Evolutionary conservation across 2,888 invertebrate genomes (phyloP), one percentile per base, ranked within the genome.

Genomic region (Ellobium chinense): DNA sequence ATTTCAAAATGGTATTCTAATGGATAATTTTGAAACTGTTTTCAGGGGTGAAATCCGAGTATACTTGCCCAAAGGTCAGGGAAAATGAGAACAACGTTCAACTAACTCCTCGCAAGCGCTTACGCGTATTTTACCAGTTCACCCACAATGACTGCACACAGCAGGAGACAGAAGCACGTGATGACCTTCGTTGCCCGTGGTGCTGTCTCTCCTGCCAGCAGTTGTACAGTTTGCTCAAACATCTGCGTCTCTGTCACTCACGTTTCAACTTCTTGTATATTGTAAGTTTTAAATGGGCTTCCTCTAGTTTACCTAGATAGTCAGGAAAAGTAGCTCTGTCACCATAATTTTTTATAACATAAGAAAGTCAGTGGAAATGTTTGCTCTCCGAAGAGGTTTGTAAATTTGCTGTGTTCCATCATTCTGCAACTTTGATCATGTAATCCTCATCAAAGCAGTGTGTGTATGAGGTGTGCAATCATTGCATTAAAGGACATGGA

Each of bases 141-240:
- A 95, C 98, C 87, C 98, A 98, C 92, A 98, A 97, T 93, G 98
- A 97, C 93, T 98, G 97, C 92, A 97, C 97, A 63, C 94, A 98
- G 66, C 98, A 98, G 91, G 98, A 98, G 93, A 98, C 98, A 0
- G 98, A 98, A 93, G 97, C 97, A 14, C 96, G 97, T 84, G 97
- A 97, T 90, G 97, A 98, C 94, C 94, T 98, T 73, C 96, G 96
- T 91, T 99, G 99, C 92, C 98, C 99, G 0, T 99, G 98, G 98
- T 99, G 99, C 92, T 96, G 96, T 7, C 94, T 98, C 29, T 97
- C 98, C 93, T 98, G 98, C 89, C 95, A 96, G 76, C 95, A 96
- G 54, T 94, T 99, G 31, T 98, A 98, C 93, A 96, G 97, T 0
- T 94, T 99, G 85, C 94, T 99, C 58, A 98, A 98, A 92, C 99